Base-by-base conservation (phyloP, 2,888 invertebrate species). In the Parapristionchus giblindavisi region DNA sequence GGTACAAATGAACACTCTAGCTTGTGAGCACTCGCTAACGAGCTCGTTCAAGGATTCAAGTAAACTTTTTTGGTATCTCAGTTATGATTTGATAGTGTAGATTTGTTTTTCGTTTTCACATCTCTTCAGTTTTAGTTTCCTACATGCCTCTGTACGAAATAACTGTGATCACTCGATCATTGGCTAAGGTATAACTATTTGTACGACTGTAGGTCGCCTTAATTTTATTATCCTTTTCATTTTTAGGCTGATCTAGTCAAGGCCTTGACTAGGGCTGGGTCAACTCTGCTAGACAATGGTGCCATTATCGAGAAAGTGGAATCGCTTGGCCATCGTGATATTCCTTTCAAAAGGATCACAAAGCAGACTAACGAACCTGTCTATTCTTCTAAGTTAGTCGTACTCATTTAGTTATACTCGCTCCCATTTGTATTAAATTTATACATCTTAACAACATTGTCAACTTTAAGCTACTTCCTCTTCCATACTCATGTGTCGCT, bases 71-170 rank as follows among this genome's bases (percentile, higher is more conserved):
- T n/a, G n/a, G n/a, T n/a, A n/a, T n/a, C n/a, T n/a, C n/a, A n/a
- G n/a, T n/a, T n/a, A n/a, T n/a, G 5, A 58, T 27, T 4, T 21
- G 58, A 32, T 4, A 58, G 58, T 5, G 14, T 8, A 27, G 27
- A 14, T 14, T 58, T 58, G 14, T 21, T 5, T 58, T 58, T 17
- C 29, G 58, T 8, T 8, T 27, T 14, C n/a, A 2, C 8, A 58
- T 14, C 32, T 27, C 11, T 11, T 8, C 8, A 6, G 27, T n/a
- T n/a, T n/a, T n/a, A n/a, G n/a, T n/a, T n/a, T n/a, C n/a, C n/a
- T n/a, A n/a, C n/a, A 86, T 86, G 86, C 86, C 86, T 11, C 79
- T 84, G 29, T 86, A 82, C 66, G 86, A 86, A 79, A 78, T 86
- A 5, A 85, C 85, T 32, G 66, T 86, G 36, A 84, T 85, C 66